Percentiles rank a stretch among this genome's conserved stretches.
Evolutionary conservation across 2,888 invertebrate species (phyloP).

Genomic region (Epiblema foenella): DNA sequence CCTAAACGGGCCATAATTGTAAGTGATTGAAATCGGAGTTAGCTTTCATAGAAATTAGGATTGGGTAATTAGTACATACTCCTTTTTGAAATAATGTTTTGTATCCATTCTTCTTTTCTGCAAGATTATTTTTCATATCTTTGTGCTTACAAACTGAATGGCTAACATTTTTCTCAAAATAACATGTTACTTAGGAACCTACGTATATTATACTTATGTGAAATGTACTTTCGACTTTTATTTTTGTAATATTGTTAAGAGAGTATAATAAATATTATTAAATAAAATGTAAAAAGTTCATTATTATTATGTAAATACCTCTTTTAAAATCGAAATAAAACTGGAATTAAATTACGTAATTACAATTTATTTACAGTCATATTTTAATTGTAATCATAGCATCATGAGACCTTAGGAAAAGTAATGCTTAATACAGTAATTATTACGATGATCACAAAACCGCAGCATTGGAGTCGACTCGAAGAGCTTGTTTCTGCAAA

Average conservation of each 20-base stretch:
- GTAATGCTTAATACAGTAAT: constrained; percentile 45
- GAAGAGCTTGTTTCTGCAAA: constrained; percentile 63
- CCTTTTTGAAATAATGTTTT: background rate
- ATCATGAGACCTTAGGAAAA: constrained; percentile 51
- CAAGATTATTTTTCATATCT: background rate
- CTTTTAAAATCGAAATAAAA: constrained; percentile 24
- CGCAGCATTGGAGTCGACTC: constrained; percentile 52
- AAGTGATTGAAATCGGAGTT: background rate
- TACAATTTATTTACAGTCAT: constrained; percentile 51
- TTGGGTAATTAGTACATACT: background rate
- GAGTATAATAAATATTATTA: constrained; percentile 45
- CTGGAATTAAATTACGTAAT: constrained; percentile 24
- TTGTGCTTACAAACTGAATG: constrained; percentile 31
- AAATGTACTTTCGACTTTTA: constrained; percentile 45
- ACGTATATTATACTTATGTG: constrained; percentile 37
- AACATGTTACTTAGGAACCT: constrained; percentile 37
- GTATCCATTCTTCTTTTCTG: constrained; percentile 12
- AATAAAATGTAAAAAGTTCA: constrained; percentile 9
- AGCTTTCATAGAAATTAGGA: background rate
- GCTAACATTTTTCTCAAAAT: constrained; percentile 43
- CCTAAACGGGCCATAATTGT: background rate
- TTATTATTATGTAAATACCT: background rate
- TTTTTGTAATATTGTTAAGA: constrained; percentile 45
- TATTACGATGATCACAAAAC: constrained; percentile 44
- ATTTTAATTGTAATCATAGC: constrained; percentile 39